A percentile compares a stretch with the other conserved stretches of the same genome.
phyloP scores from a whole-genome alignment of 2,113 vertebrate species.

The Parotia lawesii region DNA sequence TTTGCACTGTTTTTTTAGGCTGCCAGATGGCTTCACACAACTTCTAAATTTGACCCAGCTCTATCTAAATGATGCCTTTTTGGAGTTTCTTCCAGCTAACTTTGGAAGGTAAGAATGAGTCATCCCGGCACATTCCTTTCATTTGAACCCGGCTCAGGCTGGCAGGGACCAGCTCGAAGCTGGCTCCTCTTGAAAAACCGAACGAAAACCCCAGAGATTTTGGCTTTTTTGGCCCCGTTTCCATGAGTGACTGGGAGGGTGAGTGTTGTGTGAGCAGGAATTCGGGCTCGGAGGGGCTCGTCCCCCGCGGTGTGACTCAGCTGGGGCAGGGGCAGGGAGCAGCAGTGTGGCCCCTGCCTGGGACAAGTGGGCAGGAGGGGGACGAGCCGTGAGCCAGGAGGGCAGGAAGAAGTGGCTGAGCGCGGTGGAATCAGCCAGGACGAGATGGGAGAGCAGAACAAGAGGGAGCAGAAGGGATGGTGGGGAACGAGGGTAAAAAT shows the following conservation, averaged over 20 bases:
- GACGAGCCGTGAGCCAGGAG: not conserved
- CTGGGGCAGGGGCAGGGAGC: not conserved
- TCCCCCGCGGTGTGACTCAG: not conserved
- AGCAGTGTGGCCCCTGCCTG: not conserved
- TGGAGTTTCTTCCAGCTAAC: slow-evolving; percentile 97
- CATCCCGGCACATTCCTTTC: not conserved
- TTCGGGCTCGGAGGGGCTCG: not conserved
- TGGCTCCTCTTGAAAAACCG: not conserved
- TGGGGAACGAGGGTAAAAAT: not conserved
- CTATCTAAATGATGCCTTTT: slow-evolving; percentile 98
- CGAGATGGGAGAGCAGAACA: not conserved
- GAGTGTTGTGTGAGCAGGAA: not conserved
- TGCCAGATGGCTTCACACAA: slow-evolving; percentile 98
- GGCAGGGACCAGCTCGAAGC: not conserved
- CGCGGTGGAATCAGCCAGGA: fast-evolving
- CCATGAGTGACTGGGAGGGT: not conserved
- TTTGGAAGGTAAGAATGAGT: slow-evolving; percentile 92
- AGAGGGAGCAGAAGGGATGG: not conserved
- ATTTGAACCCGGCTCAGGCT: not conserved
- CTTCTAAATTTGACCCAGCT: slow-evolving; percentile 98
- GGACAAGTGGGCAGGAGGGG: not conserved
- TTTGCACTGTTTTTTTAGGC: slow-evolving; percentile 75
- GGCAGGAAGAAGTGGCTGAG: not conserved
- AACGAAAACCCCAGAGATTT: not conserved
- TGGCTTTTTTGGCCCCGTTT: not conserved